Evolutionary conservation across 2,113 vertebrate species (phyloP), one percentile per base, ranked within the genome.

Genomic region (Fukomys damarensis): DNA sequence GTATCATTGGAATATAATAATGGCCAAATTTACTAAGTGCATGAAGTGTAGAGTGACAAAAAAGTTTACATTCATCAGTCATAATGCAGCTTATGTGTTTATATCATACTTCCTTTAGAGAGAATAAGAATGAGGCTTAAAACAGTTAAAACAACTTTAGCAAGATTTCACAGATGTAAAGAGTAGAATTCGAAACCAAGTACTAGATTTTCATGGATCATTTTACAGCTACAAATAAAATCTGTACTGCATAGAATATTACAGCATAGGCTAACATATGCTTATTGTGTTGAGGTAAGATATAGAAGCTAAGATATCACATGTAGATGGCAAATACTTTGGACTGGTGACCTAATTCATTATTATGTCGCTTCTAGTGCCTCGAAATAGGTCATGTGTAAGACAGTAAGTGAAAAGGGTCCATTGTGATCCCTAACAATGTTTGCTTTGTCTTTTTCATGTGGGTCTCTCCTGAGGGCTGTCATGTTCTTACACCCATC

Each of bases 251-350:
- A 63, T 1, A 76, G 10, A 32, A n/a, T 74, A 41, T 79, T 82
- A 1, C 19, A 41, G 1, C 56, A 17, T 41, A 82, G 56, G 16
- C 6, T 66, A 91, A 80, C 17, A 58, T 19, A 56, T 1, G n/a
- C 7, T 24, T 5, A 26, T 24, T 4, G 32, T 86, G 2, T 41
- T 81, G 3, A 32, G 24, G 0, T 82, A 84, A 72, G 10, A 17
- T 38, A 41, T 3, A 28, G 24, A 83, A 49, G 3, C 1, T 28
- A 6, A 3, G 12, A 52, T 13, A 59, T 3, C 20, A 43, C 0
- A 61, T 86, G 63, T 59, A n/a, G 5, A 91, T 1, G 46, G 11
- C 92, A 91, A n/a, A 32, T 41, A 38, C 30, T 65, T 86, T 58
- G 0, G 19, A 79, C 80, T 32, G 20, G 13, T 68, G 2, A 84